Evolutionary conservation across 2,113 vertebrate species (phyloP), one percentile per base, ranked within the genome.

Genomic region (Spermophilus dauricus): DNA sequence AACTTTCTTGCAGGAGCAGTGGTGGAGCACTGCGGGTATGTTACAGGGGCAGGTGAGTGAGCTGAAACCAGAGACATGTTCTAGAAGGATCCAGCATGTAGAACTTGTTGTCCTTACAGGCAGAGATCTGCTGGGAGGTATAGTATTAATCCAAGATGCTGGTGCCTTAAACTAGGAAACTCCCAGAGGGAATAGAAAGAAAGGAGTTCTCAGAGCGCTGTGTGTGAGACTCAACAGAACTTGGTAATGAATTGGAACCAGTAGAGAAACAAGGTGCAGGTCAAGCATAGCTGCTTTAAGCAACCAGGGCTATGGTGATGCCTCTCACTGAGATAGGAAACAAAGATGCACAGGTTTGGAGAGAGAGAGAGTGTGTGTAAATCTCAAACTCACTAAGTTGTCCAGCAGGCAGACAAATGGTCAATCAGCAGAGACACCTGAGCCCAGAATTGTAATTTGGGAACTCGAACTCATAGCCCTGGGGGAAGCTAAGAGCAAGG

Each of bases 11-110:
- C 4, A 9, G 34, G 45, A 61, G 58, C 58, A 48, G 37, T 0
- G 0, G 0, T 17, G 34, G 58, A 9, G 16, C 37, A 0, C 28
- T 48, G 17, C 2, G 18, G 34, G 2, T 20, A 48, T 24, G 37
- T 18, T 42, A 0, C 14, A 48, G 32, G 5, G n/a, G 42, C 53
- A 63, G 53, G 53, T 28, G 4, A 20, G 42, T 17, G 42, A 86
- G 39, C 12, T 58, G 39, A 32, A 34, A 32, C 14, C 22, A 11
- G 8, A 26, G 1, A n/a, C 12, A 28, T 56, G 56, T 20, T 37
- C 53, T 24, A 65, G 56, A 37, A 75, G 69, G 32, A 22, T 22
- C 83, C 53, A 65, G 56, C 24, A 24, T 17, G 12, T 24, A 9
- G 45, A 82, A 76, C 24, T 8, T 16, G 32, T 88, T 69, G 10